A percentile compares a stretch with the other conserved stretches of the same genome.
Evolutionary conservation across 2,797 vertebrate genomes (phyloP).

Genomic region (Moxostoma hubbsi): DNA sequence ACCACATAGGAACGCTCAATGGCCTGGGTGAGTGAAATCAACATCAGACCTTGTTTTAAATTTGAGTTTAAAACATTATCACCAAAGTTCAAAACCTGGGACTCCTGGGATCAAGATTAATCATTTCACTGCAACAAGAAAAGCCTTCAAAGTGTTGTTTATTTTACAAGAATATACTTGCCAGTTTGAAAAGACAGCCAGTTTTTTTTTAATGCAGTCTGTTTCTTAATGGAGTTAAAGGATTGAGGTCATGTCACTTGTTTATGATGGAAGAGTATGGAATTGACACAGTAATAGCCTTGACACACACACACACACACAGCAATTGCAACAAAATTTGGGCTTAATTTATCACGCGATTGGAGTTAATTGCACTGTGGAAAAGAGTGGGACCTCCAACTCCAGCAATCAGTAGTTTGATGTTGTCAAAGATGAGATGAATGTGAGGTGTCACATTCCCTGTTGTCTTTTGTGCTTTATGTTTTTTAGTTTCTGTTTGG

Average conservation of each 20-base stretch:
- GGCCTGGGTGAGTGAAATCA: constrained; percentile 84
- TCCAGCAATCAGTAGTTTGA: constrained; percentile 3
- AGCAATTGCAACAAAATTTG: background rate
- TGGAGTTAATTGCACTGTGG: background rate
- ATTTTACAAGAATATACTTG: background rate
- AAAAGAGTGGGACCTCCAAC: background rate
- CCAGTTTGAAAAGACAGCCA: background rate
- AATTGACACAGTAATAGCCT: background rate
- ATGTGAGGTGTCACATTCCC: no score
- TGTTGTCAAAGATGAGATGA: background rate
- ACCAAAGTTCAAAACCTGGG: background rate
- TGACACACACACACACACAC: background rate
- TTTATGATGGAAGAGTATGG: background rate
- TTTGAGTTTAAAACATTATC: background rate
- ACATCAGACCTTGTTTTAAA: background rate
- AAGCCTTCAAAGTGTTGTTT: background rate
- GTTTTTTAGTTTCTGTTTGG: no score
- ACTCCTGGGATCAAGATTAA: background rate
- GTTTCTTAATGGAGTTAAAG: background rate
- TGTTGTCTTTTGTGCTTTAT: no score
- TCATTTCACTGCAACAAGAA: background rate
- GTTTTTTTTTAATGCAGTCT: background rate
- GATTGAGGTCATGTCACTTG: background rate
- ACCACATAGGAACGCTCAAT: constrained; percentile 86
- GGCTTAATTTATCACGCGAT: background rate